phyloP scores from a whole-genome alignment of 2,113 vertebrate genomes.

The Balaeniceps rex region DNA sequence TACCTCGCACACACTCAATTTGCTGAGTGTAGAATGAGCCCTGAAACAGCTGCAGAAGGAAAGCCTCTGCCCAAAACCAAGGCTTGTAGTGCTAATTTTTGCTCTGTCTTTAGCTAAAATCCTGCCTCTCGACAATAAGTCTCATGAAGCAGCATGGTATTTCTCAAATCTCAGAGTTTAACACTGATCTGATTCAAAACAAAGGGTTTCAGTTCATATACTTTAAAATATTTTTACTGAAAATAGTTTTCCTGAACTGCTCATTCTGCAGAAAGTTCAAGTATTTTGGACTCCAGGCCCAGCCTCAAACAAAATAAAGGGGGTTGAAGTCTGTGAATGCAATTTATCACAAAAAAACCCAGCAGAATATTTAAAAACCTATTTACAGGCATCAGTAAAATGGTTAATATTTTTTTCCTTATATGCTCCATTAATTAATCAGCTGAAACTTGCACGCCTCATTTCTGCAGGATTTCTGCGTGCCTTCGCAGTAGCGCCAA shows the following conservation, averaged over 20 bases:
- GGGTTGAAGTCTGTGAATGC: fast-evolving
- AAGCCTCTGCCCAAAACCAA: not conserved
- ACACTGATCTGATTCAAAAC: not conserved
- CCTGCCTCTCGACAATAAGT: not conserved
- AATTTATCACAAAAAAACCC: not conserved
- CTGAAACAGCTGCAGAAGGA: not conserved
- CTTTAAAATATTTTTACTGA: not conserved
- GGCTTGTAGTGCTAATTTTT: not conserved
- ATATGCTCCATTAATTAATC: not conserved
- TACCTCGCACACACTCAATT: not conserved
- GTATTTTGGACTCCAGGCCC: not conserved
- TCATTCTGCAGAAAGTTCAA: not conserved
- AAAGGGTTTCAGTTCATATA: not conserved
- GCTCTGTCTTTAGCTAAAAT: not conserved
- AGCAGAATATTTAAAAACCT: not conserved
- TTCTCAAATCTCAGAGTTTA: not conserved
- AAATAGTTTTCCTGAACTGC: not conserved
- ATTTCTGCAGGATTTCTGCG: slow-evolving; percentile 12
- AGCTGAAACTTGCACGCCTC: slow-evolving; percentile 30
- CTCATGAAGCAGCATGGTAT: not conserved
- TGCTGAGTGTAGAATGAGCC: not conserved
- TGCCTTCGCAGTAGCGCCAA: not conserved
- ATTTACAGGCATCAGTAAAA: not conserved
- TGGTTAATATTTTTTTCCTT: not conserved
- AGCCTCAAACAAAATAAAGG: not conserved